These are phyloP conservation scores for Ormyrus thymus DNA, from an alignment of 2,888 invertebrate species.

Conservation along the genomic window DNA sequence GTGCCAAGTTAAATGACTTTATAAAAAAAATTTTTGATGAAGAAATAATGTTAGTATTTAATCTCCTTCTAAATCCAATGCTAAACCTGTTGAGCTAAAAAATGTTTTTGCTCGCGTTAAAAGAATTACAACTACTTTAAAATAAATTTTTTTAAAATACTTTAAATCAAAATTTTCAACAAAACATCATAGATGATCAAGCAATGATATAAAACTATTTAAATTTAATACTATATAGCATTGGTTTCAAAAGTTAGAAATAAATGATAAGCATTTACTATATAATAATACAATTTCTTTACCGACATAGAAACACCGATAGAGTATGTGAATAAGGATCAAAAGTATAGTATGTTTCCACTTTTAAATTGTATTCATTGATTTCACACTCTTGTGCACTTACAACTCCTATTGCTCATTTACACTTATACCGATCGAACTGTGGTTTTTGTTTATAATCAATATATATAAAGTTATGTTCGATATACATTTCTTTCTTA, in stretches of 20 bases:
- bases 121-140: too few relatives aligned
- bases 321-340: constrained; percentile 17
- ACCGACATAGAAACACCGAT: constrained; percentile 25
- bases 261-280: constrained; percentile 29
- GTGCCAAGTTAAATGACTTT: constrained; percentile 38
- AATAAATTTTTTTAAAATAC: too few relatives aligned
- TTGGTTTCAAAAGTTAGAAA: constrained; percentile 29
- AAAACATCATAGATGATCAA: too few relatives aligned
- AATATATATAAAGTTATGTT: constrained; percentile 49
- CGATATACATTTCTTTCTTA: constrained; percentile 44
- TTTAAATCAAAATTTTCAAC: too few relatives aligned
- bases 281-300: constrained; percentile 15
- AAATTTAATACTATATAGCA: background rate
- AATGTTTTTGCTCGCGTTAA: background rate
- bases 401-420: constrained; percentile 38
- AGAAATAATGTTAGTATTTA: constrained; percentile 10
- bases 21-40: constrained; percentile 30
- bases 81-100: background rate
- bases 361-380: constrained; percentile 40
- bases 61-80: constrained; percentile 38
- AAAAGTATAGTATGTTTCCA: constrained; percentile 20
- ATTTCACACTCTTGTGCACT: constrained; percentile 32
- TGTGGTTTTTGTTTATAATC: constrained; percentile 29
- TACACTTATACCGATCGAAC: constrained; percentile 40
- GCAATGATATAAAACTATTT: too few relatives aligned